These are phyloP conservation scores for Trypoxylon attenuatum DNA, from an alignment of 2,888 invertebrate genomes.

Conservation along the genomic window DNA sequence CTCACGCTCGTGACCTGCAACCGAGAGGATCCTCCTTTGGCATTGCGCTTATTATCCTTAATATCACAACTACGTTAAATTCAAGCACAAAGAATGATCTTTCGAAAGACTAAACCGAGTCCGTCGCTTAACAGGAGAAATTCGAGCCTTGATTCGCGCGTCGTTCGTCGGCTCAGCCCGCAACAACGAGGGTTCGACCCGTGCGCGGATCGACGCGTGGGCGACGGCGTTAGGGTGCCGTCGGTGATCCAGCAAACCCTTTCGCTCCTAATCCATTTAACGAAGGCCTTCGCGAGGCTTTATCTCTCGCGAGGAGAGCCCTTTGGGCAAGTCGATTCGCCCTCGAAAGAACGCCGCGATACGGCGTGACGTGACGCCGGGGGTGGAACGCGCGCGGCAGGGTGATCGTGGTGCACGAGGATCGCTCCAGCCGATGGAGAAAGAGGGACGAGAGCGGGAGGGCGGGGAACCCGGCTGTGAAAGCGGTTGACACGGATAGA, in stretches of 20 bases:
- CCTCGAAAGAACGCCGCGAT: too few species aligned
- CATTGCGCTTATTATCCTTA: too few species aligned
- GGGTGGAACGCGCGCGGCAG: neutral
- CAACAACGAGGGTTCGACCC: constrained; percentile 7
- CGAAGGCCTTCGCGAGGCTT: constrained; percentile 53
- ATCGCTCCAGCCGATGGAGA: constrained; percentile 7
- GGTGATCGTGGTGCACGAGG: neutral
- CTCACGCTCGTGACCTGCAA: too few species aligned
- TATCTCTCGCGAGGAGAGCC: constrained; percentile 39
- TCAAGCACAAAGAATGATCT: too few species aligned
- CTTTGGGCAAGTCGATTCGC: constrained; percentile 15
- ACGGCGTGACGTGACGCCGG: constrained; percentile 6
- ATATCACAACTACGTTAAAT: too few species aligned
- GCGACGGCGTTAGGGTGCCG: constrained; percentile 35
- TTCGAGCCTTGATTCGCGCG: neutral
- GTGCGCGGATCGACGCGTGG: neutral
- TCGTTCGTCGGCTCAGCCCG: neutral
- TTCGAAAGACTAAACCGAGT: too few species aligned
- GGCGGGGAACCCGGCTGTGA: constrained; percentile 16
- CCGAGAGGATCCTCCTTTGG: too few species aligned
- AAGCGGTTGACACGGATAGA: constrained; percentile 52
- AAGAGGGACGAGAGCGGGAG: constrained; percentile 15
- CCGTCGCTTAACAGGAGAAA: too few species aligned
- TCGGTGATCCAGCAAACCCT: constrained; percentile 29
- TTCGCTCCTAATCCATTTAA: constrained; percentile 57